Percentiles rank a stretch among this genome's conserved stretches.
Conservation (phyloP, 2,888 invertebrate species). For the Lordiphosa fenestrarum region DNA sequence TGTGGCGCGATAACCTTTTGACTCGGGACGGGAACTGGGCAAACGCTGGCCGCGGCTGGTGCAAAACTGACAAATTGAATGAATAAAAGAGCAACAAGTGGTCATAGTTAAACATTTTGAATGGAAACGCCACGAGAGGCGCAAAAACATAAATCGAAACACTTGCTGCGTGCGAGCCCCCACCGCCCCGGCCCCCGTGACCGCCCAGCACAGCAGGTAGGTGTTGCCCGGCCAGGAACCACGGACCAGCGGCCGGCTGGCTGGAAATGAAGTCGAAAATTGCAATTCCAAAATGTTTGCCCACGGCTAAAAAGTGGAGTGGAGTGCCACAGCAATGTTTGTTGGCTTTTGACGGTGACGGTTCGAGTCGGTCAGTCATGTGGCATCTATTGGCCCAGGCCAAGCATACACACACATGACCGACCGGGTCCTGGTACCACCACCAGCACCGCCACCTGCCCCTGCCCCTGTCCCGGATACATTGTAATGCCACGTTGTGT, state of each 20-base stretch:
- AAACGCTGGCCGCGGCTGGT: conserved; percentile 37
- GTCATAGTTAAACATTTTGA: conserved; percentile 73
- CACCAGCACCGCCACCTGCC: not conserved
- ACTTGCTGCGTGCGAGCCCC: conserved; percentile 57
- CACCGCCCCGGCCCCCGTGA: conserved; percentile 4
- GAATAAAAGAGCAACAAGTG: conserved; percentile 80
- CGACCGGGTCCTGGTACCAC: conserved; percentile 22
- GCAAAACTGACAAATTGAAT: conserved; percentile 79
- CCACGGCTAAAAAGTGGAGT: conserved; percentile 63
- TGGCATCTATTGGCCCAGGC: conserved; percentile 61
- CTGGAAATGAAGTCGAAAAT: conserved; percentile 74
- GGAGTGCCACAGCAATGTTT: conserved; percentile 31
- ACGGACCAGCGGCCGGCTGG: conserved; percentile 41
- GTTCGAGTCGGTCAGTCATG: conserved; percentile 55
- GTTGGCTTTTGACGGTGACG: conserved; percentile 4
- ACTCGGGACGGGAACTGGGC: conserved; percentile 52
- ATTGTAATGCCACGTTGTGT: conserved; percentile 41
- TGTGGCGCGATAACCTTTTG: conserved; percentile 78
- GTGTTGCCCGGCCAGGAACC: conserved; percentile 48
- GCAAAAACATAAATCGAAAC: conserved; percentile 76
- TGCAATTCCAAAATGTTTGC: conserved; percentile 74
- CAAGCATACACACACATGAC: conserved; percentile 19
- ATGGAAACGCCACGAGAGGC: conserved; percentile 72
- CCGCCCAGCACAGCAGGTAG: conserved; percentile 62
- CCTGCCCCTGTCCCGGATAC: conserved; percentile 23